Evolutionary conservation across 2,113 vertebrate species (phyloP).

Genomic region (Eublepharis macularius): DNA sequence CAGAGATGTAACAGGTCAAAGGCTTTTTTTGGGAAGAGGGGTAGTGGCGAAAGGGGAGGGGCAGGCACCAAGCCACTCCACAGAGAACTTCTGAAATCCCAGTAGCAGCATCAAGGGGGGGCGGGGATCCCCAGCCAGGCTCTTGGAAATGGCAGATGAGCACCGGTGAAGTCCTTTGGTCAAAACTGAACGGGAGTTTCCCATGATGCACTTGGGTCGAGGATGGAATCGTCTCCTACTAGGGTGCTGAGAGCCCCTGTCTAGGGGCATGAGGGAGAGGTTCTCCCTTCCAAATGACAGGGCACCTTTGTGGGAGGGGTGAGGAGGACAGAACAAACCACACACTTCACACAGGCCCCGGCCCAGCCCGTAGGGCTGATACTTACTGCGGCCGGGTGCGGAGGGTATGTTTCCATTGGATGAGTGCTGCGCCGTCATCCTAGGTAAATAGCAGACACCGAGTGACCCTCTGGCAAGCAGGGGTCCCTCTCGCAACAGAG

Average conservation of each 20-base stretch:
- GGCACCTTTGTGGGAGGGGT: neutral
- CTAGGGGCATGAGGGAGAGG: neutral
- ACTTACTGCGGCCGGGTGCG: slow-evolving; percentile 10
- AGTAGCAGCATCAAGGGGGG: neutral
- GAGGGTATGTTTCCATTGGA: slow-evolving; percentile 27
- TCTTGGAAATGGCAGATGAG: neutral
- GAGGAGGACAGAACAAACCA: neutral
- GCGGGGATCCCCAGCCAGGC: neutral
- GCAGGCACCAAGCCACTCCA: neutral
- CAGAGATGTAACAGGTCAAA: neutral
- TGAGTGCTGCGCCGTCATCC: slow-evolving; percentile 7
- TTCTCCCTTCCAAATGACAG: neutral
- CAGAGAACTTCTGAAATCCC: neutral
- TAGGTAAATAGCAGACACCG: slow-evolving; percentile 29
- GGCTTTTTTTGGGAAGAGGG: neutral
- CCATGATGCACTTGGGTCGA: neutral
- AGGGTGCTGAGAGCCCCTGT: no score
- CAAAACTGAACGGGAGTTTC: neutral
- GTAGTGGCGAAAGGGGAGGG: neutral
- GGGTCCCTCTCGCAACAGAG: neutral
- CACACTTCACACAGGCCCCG: neutral
- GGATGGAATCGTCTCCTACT: neutral
- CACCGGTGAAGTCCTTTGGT: neutral
- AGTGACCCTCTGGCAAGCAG: neutral
- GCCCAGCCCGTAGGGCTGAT: slow-evolving; percentile 11